Evolutionary conservation across 2,888 invertebrate species (phyloP), one percentile per base, ranked within the genome.

Genomic region (Himalopsyche kuldschensis): DNA sequence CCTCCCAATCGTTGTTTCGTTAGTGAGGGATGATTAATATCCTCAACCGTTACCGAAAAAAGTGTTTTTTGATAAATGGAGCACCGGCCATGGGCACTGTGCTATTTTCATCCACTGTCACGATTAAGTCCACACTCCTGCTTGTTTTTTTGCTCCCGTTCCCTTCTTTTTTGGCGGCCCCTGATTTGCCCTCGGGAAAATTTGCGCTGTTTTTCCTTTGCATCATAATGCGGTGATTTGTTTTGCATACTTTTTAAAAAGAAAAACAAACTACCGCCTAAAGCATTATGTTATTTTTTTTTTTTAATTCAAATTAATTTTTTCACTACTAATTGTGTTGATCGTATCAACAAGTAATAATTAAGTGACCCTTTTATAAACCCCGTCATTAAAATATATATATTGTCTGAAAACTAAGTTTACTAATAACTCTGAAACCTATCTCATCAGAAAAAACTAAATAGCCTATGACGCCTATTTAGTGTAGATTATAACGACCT

Each of bases 51-150:
- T 81, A 75, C 82, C 55, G 80, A 80, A 82, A 83, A 84, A 78
- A 48, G 77, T 55, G 35, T 35, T 80, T 78, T n/a, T 83, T 84
- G 84, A 84, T 84, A 83, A 84, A 84, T 84, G 84, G 80, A 81
- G 31, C 69, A 48, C 76, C 24, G 76, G 80, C 35, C 82, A 82
- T 78, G 75, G 75, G 47, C 10, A n/a, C 55, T 76, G 48, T 35
- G 24, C 1, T 55, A 78, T 82, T 78, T 69, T 69, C n/a, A 31
- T 75, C 30, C 32, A 32, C 31, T 75, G 80, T 75, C 75, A 46
- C 80, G 80, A 80, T 80, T 80, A 80, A 75, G 75, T 80, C 75
- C 41, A 17, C 79, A 63, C 55, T 20, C 55, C 55, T 55, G 55
- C 55, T 15, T 55, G 55, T 55, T 55, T 55, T 55, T 20, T 48